Evolutionary conservation across 2,888 invertebrate species (phyloP), one percentile per base, ranked within the genome.

Genomic region (Pyrocoelia pectoralis): DNA sequence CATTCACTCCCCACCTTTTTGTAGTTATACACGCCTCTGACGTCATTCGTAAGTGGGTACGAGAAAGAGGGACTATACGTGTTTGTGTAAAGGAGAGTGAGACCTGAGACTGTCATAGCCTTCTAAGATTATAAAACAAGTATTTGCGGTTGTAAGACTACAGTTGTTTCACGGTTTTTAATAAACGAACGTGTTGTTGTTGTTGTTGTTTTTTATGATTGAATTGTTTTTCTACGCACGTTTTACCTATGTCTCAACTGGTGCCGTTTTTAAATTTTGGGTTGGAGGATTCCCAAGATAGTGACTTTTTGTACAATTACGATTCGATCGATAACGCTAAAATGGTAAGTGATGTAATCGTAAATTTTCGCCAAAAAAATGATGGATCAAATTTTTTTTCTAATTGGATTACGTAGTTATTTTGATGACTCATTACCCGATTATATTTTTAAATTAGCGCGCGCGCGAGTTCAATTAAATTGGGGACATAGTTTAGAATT

Each of bases 231-330:
- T 52, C 41, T 15, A 60, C 17, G 40, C 17, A 58, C 60, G 66
- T 69, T 73, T 72, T 77, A 83, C 85, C 84, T 82, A 87, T 87
- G 87, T 87, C 86, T 83, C 87, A 86, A 83, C 80, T 85, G 85
- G 87, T 87, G 82, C 87, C 87, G 65, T 86, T 83, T 72, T 73
- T 79, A 61, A 79, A 78, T 75, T 79, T 77, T 68, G 80, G 79
- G 66, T 70, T 78, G 62, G 79, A 79, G 56, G 77, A 76, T 67
- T 73, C 73, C 56, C 74, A 68, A 40, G 75, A 74, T 49, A 71
- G 70, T 69, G 75, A 78, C 59, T 74, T 72, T 63, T 72, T 76
- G 54, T 76, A 77, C 61, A 72, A 67, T 63, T 73, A 73, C 72
- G 72, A 73, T 19, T 60, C 61, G 15, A 41, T 61, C 14, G 70